Evolutionary conservation across 2,888 invertebrate genomes (phyloP), one percentile per base, ranked within the genome.

Genomic region (Patella depressa): DNA sequence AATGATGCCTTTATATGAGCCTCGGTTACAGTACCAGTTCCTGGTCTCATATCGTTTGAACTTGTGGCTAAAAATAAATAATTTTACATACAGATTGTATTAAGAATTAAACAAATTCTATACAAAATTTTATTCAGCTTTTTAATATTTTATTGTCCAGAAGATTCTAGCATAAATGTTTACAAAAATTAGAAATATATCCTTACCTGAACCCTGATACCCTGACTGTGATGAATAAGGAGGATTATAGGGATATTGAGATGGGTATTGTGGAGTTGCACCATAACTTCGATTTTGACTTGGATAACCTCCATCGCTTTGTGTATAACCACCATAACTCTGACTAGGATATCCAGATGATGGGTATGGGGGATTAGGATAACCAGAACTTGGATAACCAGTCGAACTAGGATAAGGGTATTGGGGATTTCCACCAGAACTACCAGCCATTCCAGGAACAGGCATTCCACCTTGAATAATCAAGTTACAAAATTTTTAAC

Each of bases 1-100:
- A 99, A 93, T 1, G 98, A 99, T 53, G 96, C 97, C 89, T 96
- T 95, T 82, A 99, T 96, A 90, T 98, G 98, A 90, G 98, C 97
- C 87, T 98, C 97, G 73, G 97, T 88, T 24, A 88, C 88, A 17
- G 89, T 89, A 71, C 82, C 85, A 24, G 83, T 87, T 19, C 71
- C 81, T 74, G 72, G 80, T 76, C 53, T 74, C 19, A 65, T 29
- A 53, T 75, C 59, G 24, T 65, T 75, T 3, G 78, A 55, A 45
- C 45, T 45, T 59, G 75, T 29, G 17, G 45, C 65, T 53, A 55
- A 59, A 73, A 53, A 45, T 53, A 73, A 69, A 45, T 65, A 19
- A 71, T 9, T 19, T 12, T 53, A 14, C 15, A 53, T 7, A 34
- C 11, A 19, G 19, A 65, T 19, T 59, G 59, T 24, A 24, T 24